Evolutionary conservation across 2,113 vertebrate genomes (phyloP).

Genomic region (Lepidothrix coronata): DNA sequence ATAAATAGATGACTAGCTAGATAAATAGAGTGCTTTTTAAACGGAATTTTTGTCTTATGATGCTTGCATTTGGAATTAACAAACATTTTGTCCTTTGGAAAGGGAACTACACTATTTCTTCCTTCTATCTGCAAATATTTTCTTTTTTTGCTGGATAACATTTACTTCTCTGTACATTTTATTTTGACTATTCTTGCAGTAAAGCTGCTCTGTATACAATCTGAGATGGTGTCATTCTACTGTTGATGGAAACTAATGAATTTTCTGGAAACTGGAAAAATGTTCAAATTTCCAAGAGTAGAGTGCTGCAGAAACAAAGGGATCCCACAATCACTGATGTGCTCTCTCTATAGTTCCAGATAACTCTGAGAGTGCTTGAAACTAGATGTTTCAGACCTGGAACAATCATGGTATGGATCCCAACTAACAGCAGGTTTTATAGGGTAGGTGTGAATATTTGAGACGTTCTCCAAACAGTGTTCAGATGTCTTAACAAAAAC

Average conservation of each 20-base stretch:
- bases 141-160: background rate
- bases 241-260: background rate
- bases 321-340: background rate
- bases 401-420: background rate
- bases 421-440: background rate
- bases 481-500: background rate
- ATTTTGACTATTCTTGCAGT: background rate
- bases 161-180: background rate
- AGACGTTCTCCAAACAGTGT: background rate
- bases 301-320: background rate
- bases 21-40: background rate
- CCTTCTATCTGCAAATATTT: background rate
- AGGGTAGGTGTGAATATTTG: background rate
- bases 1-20: background rate
- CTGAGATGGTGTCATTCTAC: background rate
- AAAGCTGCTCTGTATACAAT: background rate
- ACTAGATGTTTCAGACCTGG: background rate
- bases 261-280: background rate
- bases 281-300: background rate
- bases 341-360: background rate
- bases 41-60: background rate
- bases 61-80: background rate
- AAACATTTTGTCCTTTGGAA: background rate
- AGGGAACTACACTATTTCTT: background rate
- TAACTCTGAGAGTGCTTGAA: background rate